phyloP scores from a whole-genome alignment of 2,888 invertebrate genomes.

The Hydraecia micacea region DNA sequence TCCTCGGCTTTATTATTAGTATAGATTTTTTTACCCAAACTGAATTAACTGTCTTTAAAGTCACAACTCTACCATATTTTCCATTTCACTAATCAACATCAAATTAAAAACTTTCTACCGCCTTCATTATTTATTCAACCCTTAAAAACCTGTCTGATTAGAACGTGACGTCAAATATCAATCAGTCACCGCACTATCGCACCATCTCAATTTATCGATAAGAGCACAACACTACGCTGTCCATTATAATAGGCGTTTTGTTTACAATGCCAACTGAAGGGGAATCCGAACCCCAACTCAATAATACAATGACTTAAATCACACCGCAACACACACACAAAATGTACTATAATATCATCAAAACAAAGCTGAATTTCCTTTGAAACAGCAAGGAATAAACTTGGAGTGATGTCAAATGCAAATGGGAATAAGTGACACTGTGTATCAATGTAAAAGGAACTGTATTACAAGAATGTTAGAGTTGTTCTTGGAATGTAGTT shows the following conservation, averaged over 20 bases:
- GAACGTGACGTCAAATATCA: constrained; percentile 50
- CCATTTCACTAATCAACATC: background rate
- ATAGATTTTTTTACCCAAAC: background rate
- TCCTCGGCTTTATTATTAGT: background rate
- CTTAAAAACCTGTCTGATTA: constrained; percentile 41
- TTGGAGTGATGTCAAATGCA: constrained; percentile 45
- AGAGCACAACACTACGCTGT: constrained; percentile 77
- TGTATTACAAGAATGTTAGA: constrained; percentile 55
- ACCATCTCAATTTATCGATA: constrained; percentile 68
- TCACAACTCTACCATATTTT: background rate
- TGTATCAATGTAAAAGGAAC: constrained; percentile 59
- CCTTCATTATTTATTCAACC: constrained; percentile 28
- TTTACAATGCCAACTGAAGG: constrained; percentile 88
- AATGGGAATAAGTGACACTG: constrained; percentile 58
- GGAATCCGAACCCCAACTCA: constrained; percentile 73
- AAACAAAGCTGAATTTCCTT: constrained; percentile 58
- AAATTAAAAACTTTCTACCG: constrained; percentile 7
- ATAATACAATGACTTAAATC: constrained; percentile 67
- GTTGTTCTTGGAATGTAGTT: constrained; percentile 57
- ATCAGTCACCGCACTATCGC: constrained; percentile 57
- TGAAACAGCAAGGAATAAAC: constrained; percentile 43
- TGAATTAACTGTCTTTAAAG: too few relatives aligned
- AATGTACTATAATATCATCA: constrained; percentile 52
- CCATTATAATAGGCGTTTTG: constrained; percentile 89
- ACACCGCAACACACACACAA: constrained; percentile 50